phyloP scores from a whole-genome alignment of 1,140 invertebrate genomes.

The Camponotus pennsylvanicus region DNA sequence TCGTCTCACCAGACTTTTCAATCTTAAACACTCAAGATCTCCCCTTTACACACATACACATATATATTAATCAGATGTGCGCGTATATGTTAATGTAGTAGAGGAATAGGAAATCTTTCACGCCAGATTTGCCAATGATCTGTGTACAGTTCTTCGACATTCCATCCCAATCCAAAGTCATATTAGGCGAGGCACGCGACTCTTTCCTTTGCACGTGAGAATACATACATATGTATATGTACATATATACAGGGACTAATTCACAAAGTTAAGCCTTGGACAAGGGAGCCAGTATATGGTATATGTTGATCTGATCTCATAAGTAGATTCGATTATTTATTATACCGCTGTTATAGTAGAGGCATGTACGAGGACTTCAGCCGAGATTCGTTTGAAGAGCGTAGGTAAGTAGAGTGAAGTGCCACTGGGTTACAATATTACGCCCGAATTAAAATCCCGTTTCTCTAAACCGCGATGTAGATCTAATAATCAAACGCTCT shows the following conservation, averaged over 20 bases:
- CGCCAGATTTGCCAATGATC: not conserved
- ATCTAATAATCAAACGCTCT: slow-evolving; percentile 20
- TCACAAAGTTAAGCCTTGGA: slow-evolving; percentile 85
- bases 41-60: not conserved
- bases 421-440: slow-evolving; percentile 70
- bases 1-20: slow-evolving; percentile 23
- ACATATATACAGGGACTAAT: slow-evolving; percentile 76
- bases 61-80: too few species aligned
- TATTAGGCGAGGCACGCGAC: slow-evolving; percentile 73
- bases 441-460: slow-evolving; percentile 73
- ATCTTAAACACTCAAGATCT: not conserved
- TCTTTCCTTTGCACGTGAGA: slow-evolving; percentile 59
- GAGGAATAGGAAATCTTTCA: not conserved
- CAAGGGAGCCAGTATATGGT: slow-evolving; percentile 79
- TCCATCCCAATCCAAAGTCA: slow-evolving; percentile 63
- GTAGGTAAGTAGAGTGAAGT: slow-evolving; percentile 88
- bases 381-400: slow-evolving; percentile 93
- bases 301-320: slow-evolving; percentile 72
- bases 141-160: not conserved
- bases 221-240: slow-evolving; percentile 23
- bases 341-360: slow-evolving; percentile 85
- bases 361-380: slow-evolving; percentile 95
- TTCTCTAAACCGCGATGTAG: slow-evolving; percentile 42
- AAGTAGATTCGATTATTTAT: slow-evolving; percentile 84
- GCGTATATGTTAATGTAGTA: not conserved